Conservation (phyloP, 2,113 vertebrate species). For the Saimiri boliviensis region DNA sequence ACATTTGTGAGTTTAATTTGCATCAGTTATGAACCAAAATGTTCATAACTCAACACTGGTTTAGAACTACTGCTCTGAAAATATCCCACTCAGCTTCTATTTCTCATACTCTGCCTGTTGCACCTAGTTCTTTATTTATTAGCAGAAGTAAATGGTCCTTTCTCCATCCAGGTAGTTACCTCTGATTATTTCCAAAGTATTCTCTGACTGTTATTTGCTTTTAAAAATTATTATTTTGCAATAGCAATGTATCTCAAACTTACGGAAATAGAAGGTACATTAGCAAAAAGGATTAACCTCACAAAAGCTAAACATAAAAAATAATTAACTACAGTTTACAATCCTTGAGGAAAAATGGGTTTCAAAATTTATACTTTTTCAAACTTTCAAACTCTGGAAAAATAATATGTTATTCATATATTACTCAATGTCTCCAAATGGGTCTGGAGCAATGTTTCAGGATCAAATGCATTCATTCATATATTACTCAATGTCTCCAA, state of each 20-base stretch:
- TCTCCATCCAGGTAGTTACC: neutral
- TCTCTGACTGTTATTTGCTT: neutral
- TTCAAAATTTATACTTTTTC: neutral
- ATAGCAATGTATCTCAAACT: neutral
- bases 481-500: neutral
- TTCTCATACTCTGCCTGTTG: neutral
- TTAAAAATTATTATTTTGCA: constrained; percentile 3
- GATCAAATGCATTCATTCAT: neutral
- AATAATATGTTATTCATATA: neutral
- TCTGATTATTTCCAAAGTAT: neutral
- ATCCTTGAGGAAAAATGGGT: neutral
- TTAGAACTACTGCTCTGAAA: neutral
- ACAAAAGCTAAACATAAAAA: neutral
- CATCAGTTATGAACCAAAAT: neutral
- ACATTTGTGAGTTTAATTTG: neutral
- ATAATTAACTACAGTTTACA: neutral
- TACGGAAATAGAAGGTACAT: neutral
- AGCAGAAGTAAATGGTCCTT: neutral
- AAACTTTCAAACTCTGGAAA: neutral
- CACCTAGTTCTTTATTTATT: neutral
- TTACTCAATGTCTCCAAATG: neutral
- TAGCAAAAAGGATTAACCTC: neutral
- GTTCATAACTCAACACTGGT: neutral
- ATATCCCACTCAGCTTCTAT: neutral
- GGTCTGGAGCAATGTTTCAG: neutral